Evolutionary conservation across 1,140 invertebrate genomes (phyloP), one percentile per base, ranked within the genome.

Genomic region (Mercenaria mercenaria): DNA sequence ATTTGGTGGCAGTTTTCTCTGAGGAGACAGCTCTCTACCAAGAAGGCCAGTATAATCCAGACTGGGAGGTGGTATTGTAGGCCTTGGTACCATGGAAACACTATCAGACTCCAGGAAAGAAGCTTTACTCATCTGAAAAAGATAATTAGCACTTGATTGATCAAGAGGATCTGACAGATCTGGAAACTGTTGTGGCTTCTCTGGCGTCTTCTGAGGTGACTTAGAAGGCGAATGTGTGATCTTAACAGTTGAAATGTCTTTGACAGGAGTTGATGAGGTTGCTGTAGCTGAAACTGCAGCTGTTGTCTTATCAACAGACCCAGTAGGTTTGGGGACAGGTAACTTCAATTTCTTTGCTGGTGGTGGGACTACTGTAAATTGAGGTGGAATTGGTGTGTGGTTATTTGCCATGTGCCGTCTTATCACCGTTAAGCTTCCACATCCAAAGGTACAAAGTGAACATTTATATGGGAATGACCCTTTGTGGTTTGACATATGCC

Each of bases 401-500:
- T 96, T 96, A 74, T 96, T 95, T 64, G 98, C 98, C 94, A 99
- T 97, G 95, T 99, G 98, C 34, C 99, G 98, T 0, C 98, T 99
- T 85, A 99, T 96, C 95, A 98, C 98, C 94, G 99, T 98, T 93
- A 98, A 98, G 92, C 98, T 99, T 93, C 98, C 98, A 20, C 98
- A 98, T 0, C 98, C 98, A 95, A 99, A 99, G 94, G 98, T 98
- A 95, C 99, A 99, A 88, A 98, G 97, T 26, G 97, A 97, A 96
- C 99, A 99, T 93, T 97, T 97, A 96, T 98, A 98, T 26, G 92
- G 91, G 43, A 83, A 92, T 0, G 81, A 64, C 56, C 80, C 86
- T 26, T 86, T 89, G 86, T 99, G 99, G 94, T 99, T 99, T 95
- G 98, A 97, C 96, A 98, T 98, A 94, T 99, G 98, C 23, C 98